phyloP scores from a whole-genome alignment of 2,888 invertebrate genomes.

The Cephus nigrinus region DNA sequence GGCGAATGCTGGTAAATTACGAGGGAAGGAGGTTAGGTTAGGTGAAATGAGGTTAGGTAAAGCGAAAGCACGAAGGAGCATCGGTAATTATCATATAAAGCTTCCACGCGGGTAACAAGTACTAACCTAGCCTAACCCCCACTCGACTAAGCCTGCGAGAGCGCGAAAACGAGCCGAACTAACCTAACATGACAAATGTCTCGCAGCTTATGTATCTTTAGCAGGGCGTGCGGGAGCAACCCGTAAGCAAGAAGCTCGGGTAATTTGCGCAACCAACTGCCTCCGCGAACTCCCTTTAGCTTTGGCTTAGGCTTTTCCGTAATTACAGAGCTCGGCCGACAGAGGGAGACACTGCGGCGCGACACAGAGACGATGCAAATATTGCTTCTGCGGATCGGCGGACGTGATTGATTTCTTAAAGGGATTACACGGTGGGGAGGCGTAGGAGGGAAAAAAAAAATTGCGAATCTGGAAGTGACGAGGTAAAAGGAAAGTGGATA shows the following conservation, averaged over 20 bases:
- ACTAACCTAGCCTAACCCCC: slow-evolving; percentile 33
- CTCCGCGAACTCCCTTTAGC: not conserved
- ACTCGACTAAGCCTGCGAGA: not conserved
- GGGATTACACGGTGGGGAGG: not conserved
- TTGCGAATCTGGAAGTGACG: not conserved
- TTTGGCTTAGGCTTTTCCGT: not conserved
- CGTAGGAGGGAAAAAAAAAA: not conserved
- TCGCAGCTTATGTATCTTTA: slow-evolving; percentile 9
- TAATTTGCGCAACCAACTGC: slow-evolving; percentile 17
- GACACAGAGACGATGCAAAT: not conserved
- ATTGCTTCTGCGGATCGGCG: not conserved
- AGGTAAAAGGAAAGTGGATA: not conserved
- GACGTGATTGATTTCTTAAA: not conserved
- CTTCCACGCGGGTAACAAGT: slow-evolving; percentile 35
- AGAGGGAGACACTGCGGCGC: not conserved
- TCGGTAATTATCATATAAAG: slow-evolving; percentile 37
- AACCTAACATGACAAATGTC: slow-evolving; percentile 5
- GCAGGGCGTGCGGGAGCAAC: not conserved
- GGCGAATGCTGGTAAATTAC: not conserved
- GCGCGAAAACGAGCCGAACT: slow-evolving; percentile 2
- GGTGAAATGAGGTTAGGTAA: not conserved
- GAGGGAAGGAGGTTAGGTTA: not conserved
- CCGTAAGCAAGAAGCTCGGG: not conserved
- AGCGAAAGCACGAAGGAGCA: slow-evolving; percentile 26
- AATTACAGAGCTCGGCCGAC: not conserved